These are phyloP conservation scores for Proisotoma minuta DNA, from an alignment of 2,888 invertebrate genomes.

Conservation along the genomic window DNA sequence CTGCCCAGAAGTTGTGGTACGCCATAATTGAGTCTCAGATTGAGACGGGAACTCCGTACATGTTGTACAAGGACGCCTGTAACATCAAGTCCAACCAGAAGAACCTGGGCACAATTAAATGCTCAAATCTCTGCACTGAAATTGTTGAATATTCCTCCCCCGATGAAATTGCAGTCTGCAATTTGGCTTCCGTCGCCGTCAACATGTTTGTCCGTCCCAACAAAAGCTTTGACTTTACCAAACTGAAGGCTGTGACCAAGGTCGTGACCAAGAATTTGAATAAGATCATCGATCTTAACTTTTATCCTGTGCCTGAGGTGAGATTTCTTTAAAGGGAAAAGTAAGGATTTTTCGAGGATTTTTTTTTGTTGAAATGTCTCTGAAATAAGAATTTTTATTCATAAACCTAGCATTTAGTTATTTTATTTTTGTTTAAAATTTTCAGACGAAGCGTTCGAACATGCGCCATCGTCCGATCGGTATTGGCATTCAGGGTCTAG, in stretches of 20 bases:
- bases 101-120: conserved; percentile 96
- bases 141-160: conserved; percentile 88
- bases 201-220: conserved; percentile 84
- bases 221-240: conserved; percentile 74
- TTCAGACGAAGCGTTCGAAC: conserved; percentile 66
- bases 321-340: conserved; percentile 49
- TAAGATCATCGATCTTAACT: conserved; percentile 94
- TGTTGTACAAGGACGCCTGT: conserved; percentile 94
- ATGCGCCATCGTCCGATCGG: conserved; percentile 66
- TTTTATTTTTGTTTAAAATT: conserved; percentile 16
- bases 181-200: conserved; percentile 92
- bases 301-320: conserved; percentile 89
- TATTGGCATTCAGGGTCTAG: conserved; percentile 95
- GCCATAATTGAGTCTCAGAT: conserved; percentile 91
- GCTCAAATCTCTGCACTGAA: conserved; percentile 97
- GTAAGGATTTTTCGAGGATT: background rate
- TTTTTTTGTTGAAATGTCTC: background rate
- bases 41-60: conserved; percentile 97
- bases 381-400: background rate
- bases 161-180: conserved; percentile 95
- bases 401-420: background rate
- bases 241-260: conserved; percentile 81
- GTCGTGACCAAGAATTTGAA: conserved; percentile 86
- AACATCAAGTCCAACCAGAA: conserved; percentile 97
- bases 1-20: conserved; percentile 86